Conservation (phyloP, 2,113 vertebrate species). For the Gyps fulvus region DNA sequence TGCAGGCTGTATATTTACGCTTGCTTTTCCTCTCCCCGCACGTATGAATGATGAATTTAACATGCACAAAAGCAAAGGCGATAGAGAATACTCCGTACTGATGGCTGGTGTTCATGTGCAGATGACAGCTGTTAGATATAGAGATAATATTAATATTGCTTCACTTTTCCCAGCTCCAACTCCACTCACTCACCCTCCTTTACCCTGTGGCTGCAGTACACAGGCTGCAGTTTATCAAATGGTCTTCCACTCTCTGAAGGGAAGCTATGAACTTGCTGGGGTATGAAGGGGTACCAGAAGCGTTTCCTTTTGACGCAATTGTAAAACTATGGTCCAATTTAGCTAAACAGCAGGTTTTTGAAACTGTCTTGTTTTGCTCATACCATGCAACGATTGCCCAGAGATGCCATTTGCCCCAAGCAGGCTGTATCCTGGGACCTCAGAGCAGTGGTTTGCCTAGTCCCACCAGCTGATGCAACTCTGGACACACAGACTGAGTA, state of each 20-base stretch:
- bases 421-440: background rate
- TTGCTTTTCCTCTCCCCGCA: background rate
- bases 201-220: background rate
- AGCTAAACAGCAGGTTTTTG: background rate
- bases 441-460: background rate
- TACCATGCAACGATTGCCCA: background rate
- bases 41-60: slow-evolving; percentile 45
- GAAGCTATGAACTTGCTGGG: background rate
- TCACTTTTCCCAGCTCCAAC: background rate
- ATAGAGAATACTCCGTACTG: slow-evolving; percentile 33
- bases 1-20: slow-evolving; percentile 20
- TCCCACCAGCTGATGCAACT: background rate
- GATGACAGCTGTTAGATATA: slow-evolving; percentile 27
- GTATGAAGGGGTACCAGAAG: background rate
- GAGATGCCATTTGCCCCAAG: background rate
- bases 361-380: background rate
- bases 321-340: background rate
- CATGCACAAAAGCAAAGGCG: slow-evolving; percentile 41
- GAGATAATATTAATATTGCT: background rate
- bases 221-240: background rate
- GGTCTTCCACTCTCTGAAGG: background rate
- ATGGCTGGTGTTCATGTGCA: slow-evolving; percentile 34
- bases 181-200: background rate
- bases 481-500: background rate
- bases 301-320: background rate